Base-by-base conservation (phyloP, 2,888 invertebrate genomes). In the Syritta pipiens region DNA sequence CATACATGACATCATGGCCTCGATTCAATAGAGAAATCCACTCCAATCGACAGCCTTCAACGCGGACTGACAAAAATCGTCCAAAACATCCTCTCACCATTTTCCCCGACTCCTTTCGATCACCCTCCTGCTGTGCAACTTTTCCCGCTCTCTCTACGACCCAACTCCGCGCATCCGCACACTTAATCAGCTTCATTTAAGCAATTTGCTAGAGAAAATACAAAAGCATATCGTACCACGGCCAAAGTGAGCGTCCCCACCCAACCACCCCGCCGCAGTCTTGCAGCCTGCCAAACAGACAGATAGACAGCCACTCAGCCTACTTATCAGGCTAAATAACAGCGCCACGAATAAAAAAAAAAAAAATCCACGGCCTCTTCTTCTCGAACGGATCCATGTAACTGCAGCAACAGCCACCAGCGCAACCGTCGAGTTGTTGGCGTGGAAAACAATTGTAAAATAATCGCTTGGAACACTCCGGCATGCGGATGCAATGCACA, bases 361-460 rank as follows among this genome's bases (percentile, higher is more conserved):
- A 71, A 53, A 51, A 79, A 72, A 79, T 55, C 55, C 60, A 24
- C 67, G 42, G 55, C 55, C 55, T 57, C 72, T 60, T 71, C 65
- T 53, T 60, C 46, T 55, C n/a, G n/a, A n/a, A n/a, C n/a, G n/a
- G n/a, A n/a, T n/a, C n/a, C n/a, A n/a, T n/a, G n/a, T n/a, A n/a
- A n/a, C n/a, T n/a, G 9, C 46, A 12, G 19, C 48, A 51, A 12
- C 26, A 19, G 12, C n/a, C 19, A 44, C 28, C 30, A 6, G 10
- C 37, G 20, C 26, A 10, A n/a, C 35, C 44, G 22, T 53, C 37
- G 24, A 67, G 46, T 74, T 62, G 79, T 74, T 79, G 79, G 79
- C 68, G 74, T 74, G 79, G 79, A 79, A 74, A 79, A 79, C 74
- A 79, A 79, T 79, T 74, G 74, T 74, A 74, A 74, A 79, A 79